phyloP scores from a whole-genome alignment of 1,140 invertebrate genomes.

The Harlomillsia oculata region DNA sequence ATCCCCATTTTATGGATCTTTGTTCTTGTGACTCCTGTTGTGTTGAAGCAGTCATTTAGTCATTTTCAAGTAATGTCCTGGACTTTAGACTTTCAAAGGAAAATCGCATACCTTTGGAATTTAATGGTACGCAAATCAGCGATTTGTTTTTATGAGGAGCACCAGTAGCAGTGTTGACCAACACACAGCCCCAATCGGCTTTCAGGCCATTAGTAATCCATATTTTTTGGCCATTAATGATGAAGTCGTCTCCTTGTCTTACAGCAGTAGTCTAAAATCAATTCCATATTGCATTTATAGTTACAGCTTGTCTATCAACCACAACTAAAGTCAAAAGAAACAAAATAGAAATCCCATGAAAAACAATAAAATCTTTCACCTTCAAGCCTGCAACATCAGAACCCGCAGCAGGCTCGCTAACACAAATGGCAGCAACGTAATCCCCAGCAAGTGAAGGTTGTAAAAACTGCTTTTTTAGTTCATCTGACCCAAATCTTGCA shows the following conservation, averaged over 20 bases:
- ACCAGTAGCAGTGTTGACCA: conserved; percentile 46
- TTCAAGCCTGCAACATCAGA: conserved; percentile 50
- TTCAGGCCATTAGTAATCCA: conserved; percentile 52
- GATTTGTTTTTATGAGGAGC: conserved; percentile 47
- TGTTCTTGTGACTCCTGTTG: conserved; percentile 38
- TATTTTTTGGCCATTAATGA: conserved; percentile 53
- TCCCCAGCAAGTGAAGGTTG: conserved; percentile 50
- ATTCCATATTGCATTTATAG: too few relatives aligned
- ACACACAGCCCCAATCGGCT: conserved; percentile 51
- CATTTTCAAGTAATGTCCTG: neutral
- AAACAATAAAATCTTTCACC: neutral
- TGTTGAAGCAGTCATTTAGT: neutral
- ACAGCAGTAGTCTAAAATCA: conserved; percentile 44
- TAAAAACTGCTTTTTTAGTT: conserved; percentile 50
- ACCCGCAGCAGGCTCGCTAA: conserved; percentile 50
- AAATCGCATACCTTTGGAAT: conserved; percentile 42
- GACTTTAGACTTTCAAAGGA: neutral
- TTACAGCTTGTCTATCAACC: neutral
- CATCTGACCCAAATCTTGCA: conserved; percentile 48
- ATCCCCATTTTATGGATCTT: conserved; percentile 50
- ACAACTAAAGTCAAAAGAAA: neutral
- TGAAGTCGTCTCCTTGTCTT: conserved; percentile 45
- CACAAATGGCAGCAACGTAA: conserved; percentile 48
- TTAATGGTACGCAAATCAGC: conserved; percentile 51
- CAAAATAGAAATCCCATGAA: too few relatives aligned